phyloP scores from a whole-genome alignment of 1,140 invertebrate genomes.

The Sarcophaga bullata region DNA sequence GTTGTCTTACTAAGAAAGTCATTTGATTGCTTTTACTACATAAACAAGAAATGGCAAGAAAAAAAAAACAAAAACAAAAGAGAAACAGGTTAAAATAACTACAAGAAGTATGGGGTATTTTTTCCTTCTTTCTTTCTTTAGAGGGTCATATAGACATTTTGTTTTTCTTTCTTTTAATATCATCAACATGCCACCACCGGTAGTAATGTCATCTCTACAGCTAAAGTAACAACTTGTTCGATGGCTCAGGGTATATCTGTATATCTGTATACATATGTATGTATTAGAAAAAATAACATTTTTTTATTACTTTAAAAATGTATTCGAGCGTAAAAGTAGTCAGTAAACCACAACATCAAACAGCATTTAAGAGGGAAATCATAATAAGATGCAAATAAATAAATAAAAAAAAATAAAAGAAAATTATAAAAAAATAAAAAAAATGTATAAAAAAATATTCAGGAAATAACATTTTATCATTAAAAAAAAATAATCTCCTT shows the following conservation, averaged over 20 bases:
- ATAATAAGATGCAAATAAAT: constrained; percentile 3
- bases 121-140: not conserved
- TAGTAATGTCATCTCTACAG: not conserved
- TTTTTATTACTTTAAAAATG: not conserved
- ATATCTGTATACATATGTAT: too few species aligned
- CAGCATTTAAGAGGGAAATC: not conserved
- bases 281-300: not conserved
- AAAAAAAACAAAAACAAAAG: not conserved
- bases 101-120: not conserved
- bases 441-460: not conserved
- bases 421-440: not conserved
- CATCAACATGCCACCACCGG: constrained; percentile 10
- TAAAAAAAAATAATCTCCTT: not conserved
- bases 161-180: not conserved
- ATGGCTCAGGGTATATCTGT: not conserved
- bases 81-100: constrained; percentile 5
- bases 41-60: not conserved
- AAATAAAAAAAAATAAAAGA: not conserved
- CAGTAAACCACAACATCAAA: not conserved
- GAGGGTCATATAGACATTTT: constrained; percentile 17
- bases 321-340: constrained; percentile 18
- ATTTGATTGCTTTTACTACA: constrained; percentile 12
- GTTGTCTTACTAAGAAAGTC: constrained; percentile 10
- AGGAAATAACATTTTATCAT: constrained; percentile 15
- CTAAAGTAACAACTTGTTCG: not conserved